phyloP scores from a whole-genome alignment of 2,113 vertebrate species.

The Vulpes vulpes region DNA sequence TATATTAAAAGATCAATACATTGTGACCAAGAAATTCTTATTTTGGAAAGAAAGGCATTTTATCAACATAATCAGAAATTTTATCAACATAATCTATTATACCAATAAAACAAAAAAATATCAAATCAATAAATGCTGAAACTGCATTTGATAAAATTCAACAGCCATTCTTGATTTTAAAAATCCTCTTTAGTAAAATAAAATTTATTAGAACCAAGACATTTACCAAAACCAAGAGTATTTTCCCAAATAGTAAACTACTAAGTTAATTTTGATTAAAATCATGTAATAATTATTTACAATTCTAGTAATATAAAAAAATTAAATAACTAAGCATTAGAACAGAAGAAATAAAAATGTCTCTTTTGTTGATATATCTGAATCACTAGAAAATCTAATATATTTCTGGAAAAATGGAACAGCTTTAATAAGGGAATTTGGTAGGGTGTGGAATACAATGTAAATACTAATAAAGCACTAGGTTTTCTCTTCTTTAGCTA shows the following conservation, averaged over 20 bases:
- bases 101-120: not conserved
- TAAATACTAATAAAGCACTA: not conserved
- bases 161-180: not conserved
- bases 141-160: not conserved
- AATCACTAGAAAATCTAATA: slow-evolving; percentile 13
- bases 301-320: not conserved
- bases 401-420: not conserved
- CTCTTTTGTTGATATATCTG: not conserved
- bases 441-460: not conserved
- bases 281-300: not conserved
- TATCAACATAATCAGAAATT: not conserved
- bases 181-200: not conserved
- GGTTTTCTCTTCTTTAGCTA: not conserved
- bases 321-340: not conserved
- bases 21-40: not conserved
- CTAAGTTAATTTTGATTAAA: not conserved
- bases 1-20: not conserved
- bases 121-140: not conserved
- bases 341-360: not conserved
- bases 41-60: not conserved
- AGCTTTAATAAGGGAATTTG: not conserved
- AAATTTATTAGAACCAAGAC: not conserved
- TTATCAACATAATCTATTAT: not conserved
- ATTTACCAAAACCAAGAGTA: not conserved
- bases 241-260: not conserved